A percentile compares a stretch with the other conserved stretches of the same genome.
Conservation (phyloP, 92 coral and sea anemone species). For the Zoanthus sansibaricus region DNA sequence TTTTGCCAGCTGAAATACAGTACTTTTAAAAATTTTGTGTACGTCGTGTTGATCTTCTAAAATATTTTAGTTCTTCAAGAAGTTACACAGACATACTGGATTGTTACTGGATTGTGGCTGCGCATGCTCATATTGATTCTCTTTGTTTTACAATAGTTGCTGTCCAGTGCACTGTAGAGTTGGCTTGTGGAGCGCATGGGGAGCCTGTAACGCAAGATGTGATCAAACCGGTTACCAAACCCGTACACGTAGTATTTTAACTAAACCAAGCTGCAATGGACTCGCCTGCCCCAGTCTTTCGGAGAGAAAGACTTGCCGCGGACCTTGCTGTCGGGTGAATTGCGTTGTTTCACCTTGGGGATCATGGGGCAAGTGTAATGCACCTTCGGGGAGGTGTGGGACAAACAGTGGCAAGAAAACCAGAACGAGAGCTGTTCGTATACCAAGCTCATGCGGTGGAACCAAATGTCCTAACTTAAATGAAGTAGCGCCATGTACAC, state of each 20-base stretch:
- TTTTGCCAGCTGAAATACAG: too few relatives aligned
- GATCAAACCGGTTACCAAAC: conserved; percentile 66
- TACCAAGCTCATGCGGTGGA: conserved; percentile 80
- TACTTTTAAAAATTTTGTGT: background rate
- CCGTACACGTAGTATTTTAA: conserved; percentile 70
- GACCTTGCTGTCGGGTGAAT: conserved; percentile 70
- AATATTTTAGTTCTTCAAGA: background rate
- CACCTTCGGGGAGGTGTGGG: conserved; percentile 56
- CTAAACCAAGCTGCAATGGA: conserved; percentile 79
- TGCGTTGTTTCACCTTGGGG: conserved; percentile 91
- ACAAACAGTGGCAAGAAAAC: conserved; percentile 78
- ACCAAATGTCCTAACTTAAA: conserved; percentile 73
- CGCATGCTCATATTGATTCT: background rate
- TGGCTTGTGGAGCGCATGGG: conserved; percentile 45
- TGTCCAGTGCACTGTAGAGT: conserved; percentile 87
- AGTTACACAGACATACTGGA: background rate
- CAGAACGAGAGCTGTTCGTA: conserved; percentile 70
- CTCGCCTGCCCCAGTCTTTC: conserved; percentile 74
- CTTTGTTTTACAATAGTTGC: conserved; percentile 72
- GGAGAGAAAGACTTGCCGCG: conserved; percentile 64
- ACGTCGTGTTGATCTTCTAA: background rate
- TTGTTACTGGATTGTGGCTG: background rate
- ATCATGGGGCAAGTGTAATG: conserved; percentile 88
- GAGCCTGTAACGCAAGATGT: conserved; percentile 39
- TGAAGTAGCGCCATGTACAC: conserved; percentile 77